These are phyloP conservation scores for Plectropomus leopardus DNA, from an alignment of 2,113 vertebrate genomes.

Conservation along the genomic window DNA sequence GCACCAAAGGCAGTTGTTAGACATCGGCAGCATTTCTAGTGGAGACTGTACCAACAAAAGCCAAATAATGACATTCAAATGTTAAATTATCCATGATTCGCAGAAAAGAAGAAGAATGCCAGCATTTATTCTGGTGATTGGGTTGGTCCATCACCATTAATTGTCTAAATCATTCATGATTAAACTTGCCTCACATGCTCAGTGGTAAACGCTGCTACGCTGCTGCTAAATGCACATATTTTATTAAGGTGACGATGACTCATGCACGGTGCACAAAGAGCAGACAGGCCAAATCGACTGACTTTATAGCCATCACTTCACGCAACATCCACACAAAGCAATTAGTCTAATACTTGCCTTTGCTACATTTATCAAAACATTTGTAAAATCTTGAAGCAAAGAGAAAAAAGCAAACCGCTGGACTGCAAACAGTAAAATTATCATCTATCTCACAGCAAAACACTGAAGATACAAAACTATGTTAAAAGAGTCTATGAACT, in stretches of 20 bases:
- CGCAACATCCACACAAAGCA: background rate
- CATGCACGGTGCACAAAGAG: background rate
- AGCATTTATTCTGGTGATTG: too few species aligned
- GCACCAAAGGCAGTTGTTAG: too few species aligned
- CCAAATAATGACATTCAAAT: too few species aligned
- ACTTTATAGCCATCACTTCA: background rate
- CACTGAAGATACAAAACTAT: background rate
- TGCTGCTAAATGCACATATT: background rate
- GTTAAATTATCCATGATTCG: too few species aligned
- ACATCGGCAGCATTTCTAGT: too few species aligned
- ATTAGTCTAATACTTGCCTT: background rate
- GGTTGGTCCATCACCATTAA: background rate
- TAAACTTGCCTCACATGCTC: background rate
- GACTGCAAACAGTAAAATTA: background rate
- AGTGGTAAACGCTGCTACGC: background rate
- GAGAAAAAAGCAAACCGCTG: conserved; percentile 5
- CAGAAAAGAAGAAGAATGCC: too few species aligned
- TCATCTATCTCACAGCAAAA: background rate
- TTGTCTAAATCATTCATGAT: background rate
- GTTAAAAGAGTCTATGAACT: conserved; percentile 1
- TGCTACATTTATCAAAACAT: background rate
- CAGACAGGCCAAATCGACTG: background rate
- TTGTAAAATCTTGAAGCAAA: background rate
- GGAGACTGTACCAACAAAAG: too few species aligned
- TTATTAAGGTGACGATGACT: background rate